These are phyloP conservation scores for Periplaneta americana DNA, from an alignment of 1,140 invertebrate genomes.

Conservation along the genomic window DNA sequence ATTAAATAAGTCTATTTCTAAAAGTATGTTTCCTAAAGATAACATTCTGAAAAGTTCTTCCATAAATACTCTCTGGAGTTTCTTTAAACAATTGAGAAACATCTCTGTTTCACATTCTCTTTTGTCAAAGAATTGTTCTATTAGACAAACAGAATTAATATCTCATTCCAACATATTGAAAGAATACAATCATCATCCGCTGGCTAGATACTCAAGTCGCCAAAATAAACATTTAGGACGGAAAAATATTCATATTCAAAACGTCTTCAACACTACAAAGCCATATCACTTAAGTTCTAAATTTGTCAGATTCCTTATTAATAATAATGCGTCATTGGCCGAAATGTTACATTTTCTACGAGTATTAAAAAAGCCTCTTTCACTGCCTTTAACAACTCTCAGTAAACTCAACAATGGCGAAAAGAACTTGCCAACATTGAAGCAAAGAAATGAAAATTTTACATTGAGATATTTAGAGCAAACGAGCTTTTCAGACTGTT, in stretches of 20 bases:
- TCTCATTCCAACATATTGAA: neutral
- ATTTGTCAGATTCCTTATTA: too few relatives aligned
- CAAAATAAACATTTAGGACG: neutral
- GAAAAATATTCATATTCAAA: neutral
- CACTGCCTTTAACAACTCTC: too few relatives aligned
- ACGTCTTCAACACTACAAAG: neutral
- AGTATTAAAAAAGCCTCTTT: too few relatives aligned
- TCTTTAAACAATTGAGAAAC: neutral
- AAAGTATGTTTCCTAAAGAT: neutral
- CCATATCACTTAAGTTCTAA: too few relatives aligned
- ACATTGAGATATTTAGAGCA: too few relatives aligned
- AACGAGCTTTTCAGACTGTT: neutral
- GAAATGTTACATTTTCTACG: too few relatives aligned
- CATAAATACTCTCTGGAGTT: neutral
- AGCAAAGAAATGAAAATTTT: neutral
- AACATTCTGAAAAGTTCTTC: neutral
- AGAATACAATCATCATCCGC: neutral
- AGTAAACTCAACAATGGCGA: neutral
- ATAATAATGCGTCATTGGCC: too few relatives aligned
- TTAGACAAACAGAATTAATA: too few relatives aligned
- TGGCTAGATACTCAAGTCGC: neutral
- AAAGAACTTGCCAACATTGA: neutral
- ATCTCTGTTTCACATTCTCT: neutral
- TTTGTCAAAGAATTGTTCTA: neutral
- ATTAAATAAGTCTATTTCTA: neutral